A percentile compares a stretch with the other conserved stretches of the same genome.
These are phyloP conservation scores for Phrynocephalus vlangalii DNA, from an alignment of 2,797 vertebrate species.

Conservation along the genomic window DNA sequence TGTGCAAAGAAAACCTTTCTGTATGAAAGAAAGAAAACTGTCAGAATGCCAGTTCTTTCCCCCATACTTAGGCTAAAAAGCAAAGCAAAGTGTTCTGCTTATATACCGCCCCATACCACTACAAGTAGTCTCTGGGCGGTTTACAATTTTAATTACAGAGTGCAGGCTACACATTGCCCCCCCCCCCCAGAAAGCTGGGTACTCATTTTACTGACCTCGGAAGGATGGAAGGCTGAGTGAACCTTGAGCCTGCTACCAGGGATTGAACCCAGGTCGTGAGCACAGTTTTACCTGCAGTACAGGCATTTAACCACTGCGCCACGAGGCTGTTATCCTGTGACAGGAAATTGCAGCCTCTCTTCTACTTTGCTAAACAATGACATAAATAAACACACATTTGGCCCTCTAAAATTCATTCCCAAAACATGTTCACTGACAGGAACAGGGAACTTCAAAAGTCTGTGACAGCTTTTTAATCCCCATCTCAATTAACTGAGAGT, in stretches of 20 bases:
- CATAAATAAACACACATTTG: not conserved
- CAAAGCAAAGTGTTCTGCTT: too few species aligned
- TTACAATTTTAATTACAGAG: too few species aligned
- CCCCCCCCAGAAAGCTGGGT: too few species aligned
- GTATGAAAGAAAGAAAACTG: conserved; percentile 48
- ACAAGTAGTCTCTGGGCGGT: too few species aligned
- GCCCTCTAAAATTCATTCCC: not conserved
- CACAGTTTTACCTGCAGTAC: too few species aligned
- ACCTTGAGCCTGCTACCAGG: too few species aligned
- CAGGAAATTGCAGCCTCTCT: not conserved
- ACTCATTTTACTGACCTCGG: too few species aligned
- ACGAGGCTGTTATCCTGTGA: not conserved
- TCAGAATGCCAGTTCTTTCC: not conserved
- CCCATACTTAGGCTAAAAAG: not conserved
- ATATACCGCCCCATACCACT: too few species aligned
- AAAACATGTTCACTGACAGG: not conserved
- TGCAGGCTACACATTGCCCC: too few species aligned
- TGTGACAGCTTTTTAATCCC: not conserved
- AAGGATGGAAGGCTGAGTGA: too few species aligned
- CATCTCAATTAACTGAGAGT: not conserved
- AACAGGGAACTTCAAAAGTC: not conserved
- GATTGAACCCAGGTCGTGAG: too few species aligned
- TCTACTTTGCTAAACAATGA: not conserved
- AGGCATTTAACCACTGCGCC: too few species aligned
- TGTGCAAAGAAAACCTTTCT: conserved; percentile 85